phyloP scores from a whole-genome alignment of 2,888 invertebrate genomes.

The Podabrus alpinus region DNA sequence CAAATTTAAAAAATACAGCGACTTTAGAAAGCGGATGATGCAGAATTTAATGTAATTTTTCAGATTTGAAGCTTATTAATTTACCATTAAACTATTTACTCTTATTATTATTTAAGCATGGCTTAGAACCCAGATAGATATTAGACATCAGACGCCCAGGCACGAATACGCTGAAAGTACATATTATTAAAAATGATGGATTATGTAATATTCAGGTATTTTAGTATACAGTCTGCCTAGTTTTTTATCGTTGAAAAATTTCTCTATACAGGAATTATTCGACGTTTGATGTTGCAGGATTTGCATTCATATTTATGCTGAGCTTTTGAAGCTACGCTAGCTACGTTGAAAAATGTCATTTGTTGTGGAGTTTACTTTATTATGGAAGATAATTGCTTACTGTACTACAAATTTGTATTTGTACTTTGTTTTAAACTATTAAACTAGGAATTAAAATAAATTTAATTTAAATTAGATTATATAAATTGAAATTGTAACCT shows the following conservation, averaged over 20 bases:
- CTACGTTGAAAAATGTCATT: not conserved
- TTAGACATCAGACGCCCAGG: no score
- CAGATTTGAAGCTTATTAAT: no score
- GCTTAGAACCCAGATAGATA: no score
- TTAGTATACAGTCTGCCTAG: not conserved
- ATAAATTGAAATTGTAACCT: not conserved
- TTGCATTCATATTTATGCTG: not conserved
- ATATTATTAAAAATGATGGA: not conserved
- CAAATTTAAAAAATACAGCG: no score
- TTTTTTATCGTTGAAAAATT: not conserved
- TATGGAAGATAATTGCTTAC: not conserved
- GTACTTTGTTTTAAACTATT: not conserved
- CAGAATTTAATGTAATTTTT: no score
- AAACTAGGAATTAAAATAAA: not conserved
- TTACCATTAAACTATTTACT: no score
- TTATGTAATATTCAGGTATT: not conserved
- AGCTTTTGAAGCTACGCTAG: not conserved
- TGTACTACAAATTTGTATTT: not conserved
- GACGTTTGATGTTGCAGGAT: not conserved
- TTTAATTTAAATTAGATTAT: not conserved
- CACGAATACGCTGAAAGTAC: no score
- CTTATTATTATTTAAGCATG: no score
- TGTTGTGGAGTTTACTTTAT: not conserved
- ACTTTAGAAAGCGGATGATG: no score
- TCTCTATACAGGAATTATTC: not conserved